Percentiles rank a stretch among this genome's conserved stretches.
Conservation (phyloP, 2,888 invertebrate species). For the Kryphioiulus occultus region DNA sequence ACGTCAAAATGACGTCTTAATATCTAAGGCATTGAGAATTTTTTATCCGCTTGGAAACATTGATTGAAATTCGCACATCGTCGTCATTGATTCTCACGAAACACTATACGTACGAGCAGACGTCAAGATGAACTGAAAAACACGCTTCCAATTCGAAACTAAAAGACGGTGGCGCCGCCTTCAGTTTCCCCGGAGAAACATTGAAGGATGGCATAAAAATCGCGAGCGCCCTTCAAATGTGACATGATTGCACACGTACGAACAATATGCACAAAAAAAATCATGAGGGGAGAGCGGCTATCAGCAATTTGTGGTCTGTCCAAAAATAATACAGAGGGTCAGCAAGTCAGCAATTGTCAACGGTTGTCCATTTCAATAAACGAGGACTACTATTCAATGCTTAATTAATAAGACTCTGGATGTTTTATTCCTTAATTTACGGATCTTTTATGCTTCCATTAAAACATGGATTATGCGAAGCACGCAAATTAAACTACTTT, state of each 20-base stretch:
- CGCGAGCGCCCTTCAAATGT: not conserved
- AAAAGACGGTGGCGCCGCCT: slow-evolving; percentile 1
- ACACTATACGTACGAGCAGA: not conserved
- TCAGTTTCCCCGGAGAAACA: not conserved
- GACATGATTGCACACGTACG: not conserved
- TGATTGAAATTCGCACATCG: slow-evolving; percentile 10
- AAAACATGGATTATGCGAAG: too few relatives aligned
- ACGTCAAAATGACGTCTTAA: not conserved
- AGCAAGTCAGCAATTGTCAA: too few relatives aligned
- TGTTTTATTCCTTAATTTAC: not conserved
- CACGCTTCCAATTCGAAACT: not conserved
- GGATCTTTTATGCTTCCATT: too few relatives aligned
- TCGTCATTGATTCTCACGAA: not conserved
- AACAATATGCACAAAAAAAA: not conserved
- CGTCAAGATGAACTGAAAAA: not conserved
- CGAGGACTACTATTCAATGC: too few relatives aligned
- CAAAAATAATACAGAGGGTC: too few relatives aligned
- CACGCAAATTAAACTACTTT: too few relatives aligned
- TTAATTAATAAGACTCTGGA: not conserved
- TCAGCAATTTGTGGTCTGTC: too few relatives aligned
- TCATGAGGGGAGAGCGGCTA: too few relatives aligned
- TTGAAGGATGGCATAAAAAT: not conserved
- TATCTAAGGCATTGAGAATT: slow-evolving; percentile 3
- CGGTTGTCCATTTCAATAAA: too few relatives aligned
- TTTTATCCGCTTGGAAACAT: slow-evolving; percentile 34